Evolutionary conservation across 2,113 vertebrate species (phyloP), one percentile per base, ranked within the genome.

Genomic region (Daubentonia madagascariensis): DNA sequence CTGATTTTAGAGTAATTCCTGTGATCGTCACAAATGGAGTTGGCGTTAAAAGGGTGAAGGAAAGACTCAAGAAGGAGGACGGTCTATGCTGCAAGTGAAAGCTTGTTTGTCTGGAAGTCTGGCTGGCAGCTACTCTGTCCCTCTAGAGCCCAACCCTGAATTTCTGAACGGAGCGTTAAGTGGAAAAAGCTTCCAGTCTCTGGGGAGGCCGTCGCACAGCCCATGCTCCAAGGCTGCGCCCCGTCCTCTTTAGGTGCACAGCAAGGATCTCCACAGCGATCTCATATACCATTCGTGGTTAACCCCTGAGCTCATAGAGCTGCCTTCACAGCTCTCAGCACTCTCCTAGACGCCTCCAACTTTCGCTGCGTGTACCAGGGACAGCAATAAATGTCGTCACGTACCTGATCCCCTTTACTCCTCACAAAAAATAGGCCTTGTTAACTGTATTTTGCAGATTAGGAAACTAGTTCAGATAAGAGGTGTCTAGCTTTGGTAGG

Each of bases 181-280:
- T 1, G 8, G 35, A 13, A 40, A 30, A 18, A 48, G 12, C 61
- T 65, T 76, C 1, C 2, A 4, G 28, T 9, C 17, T 28, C 18
- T 9, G n/a, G 50, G 35, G 13, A 30, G 72, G 9, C 40, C 1
- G 3, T 11, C 61, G 2, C 48, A 4, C 0, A 16, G 35, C 23
- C 67, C 8, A 0, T 0, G 13, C 17, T 1, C 57, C 50, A 13
- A 22, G 76, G 86, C 57, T 1, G n/a, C 0, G 57, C 32, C 79
- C 48, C 3, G 12, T 17, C 67, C 65, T 43, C 61, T n/a, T 1
- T 3, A 0, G 59, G 80, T 7, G 35, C 17, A 5, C 7, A 8
- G 57, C 50, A 0, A 1, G 50, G 28, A 12, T 11, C 48, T 54
- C 4, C 0, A 0, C 6, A 70, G 90, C 65, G 12, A 1, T 57